Base-by-base conservation (phyloP, 2,113 vertebrate genomes). In the Gopherus evgoodei region DNA sequence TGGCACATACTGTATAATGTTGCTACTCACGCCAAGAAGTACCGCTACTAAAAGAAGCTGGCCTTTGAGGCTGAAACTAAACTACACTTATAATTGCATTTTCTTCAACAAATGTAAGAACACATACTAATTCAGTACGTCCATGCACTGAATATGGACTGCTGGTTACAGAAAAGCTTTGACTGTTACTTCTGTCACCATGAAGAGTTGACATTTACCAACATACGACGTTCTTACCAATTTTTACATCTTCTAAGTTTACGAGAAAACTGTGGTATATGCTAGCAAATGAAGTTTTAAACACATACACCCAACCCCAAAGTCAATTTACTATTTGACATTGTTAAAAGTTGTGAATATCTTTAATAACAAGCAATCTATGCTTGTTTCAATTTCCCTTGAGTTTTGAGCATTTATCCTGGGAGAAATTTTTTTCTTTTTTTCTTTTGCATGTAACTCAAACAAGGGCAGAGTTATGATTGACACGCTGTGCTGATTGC, bases 31-130 rank as follows among this genome's bases (percentile, higher is more conserved):
- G 29, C 44, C 52, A 3, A 54, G 11, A 50, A 14, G n/a, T 1
- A 50, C 13, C 82, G 24, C 81, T 86, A 53, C 57, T 86, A 42
- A 42, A 57, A 89, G 79, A 83, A 81, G 24, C 35, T 72, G 1
- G 24, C 52, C 24, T 69, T 75, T 83, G 13, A 56, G 17, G 8
- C 6, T 0, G 1, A 38, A 38, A 29, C 53, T 27, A 27, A 47
- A 29, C 53, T 27, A 27, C 8, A 10, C 44, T 56, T 76, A 12
- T 7, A 7, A 22, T 25, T 19, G 54, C 0, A 2, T 47, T 50
- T 11, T 1, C 3, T 56, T 59, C 50, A 0, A 8, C 11, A 24
- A 1, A 21, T 0, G 2, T 6, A 69, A 53, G 44, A 38, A 49
- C 19, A 10, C 24, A 6, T 2, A 2, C 42, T 25, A 72, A 83